phyloP scores from a whole-genome alignment of 1,140 invertebrate genomes.

The Argopecten irradians region DNA sequence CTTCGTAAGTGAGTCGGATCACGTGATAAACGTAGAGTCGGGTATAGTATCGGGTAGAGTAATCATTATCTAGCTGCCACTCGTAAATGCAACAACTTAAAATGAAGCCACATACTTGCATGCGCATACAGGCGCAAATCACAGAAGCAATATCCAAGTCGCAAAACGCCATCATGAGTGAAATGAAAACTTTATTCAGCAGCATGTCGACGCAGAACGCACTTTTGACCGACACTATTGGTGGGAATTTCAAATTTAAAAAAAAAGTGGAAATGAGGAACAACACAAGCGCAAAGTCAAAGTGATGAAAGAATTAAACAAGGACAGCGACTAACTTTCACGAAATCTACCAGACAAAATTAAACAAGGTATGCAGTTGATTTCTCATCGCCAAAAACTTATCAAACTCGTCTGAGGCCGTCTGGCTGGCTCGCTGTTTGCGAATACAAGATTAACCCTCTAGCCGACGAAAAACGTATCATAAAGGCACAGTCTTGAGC shows the following conservation, averaged over 20 bases:
- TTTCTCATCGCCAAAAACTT: neutral
- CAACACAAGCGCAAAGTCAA: neutral
- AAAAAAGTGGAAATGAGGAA: neutral
- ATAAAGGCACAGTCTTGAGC: neutral
- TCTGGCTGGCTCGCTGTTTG: neutral
- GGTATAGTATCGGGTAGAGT: too few relatives aligned
- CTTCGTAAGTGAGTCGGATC: too few relatives aligned
- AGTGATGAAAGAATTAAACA: neutral
- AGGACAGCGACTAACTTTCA: neutral
- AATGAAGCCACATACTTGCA: neutral
- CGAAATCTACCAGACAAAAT: neutral
- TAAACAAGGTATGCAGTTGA: neutral
- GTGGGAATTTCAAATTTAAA: neutral
- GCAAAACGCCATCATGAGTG: neutral
- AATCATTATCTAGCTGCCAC: neutral
- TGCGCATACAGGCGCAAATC: neutral
- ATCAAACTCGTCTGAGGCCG: neutral
- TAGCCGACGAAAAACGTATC: neutral
- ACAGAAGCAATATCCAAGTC: neutral
- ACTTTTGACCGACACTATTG: neutral
- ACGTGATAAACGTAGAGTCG: too few relatives aligned
- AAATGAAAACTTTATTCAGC: neutral
- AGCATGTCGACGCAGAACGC: neutral
- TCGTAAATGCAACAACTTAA: neutral
- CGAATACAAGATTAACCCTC: neutral